Evolutionary conservation across 2,113 vertebrate genomes (phyloP), one percentile per base, ranked within the genome.

Genomic region (Xiphorhynchus elegans): DNA sequence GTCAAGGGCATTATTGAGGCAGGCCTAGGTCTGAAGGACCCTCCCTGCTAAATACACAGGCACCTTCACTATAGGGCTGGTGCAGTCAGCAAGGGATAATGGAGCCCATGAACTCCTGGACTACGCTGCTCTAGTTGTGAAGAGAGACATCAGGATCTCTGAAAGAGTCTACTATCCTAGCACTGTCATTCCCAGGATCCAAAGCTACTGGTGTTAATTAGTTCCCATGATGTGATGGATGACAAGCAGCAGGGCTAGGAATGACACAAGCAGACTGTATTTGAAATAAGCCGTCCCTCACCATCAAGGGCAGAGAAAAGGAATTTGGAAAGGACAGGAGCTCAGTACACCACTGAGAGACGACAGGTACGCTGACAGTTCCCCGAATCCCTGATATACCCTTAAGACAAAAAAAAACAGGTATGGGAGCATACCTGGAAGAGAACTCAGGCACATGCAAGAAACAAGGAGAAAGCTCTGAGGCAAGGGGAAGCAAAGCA

Each of bases 1-100:
- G 94, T 94, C 93, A 97, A 96, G 96, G 95, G 92, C 96, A 96
- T 90, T 92, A 60, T 8, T 40, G 35, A 95, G 90, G 78, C 59
- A 91, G 52, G 85, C 40, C 90, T 74, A 91, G 50, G 53, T 70
- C 66, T 68, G 35, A 49, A 73, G 87, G 0, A 0, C 37, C 62
- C n/a, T 90, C 81, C 53, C 44, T 56, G 40, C 67, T 76, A 64
- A 91, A 81, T 35, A 62, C 44, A 58, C 64, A 83, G 33, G 67
- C 80, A 78, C 28, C 33, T 40, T 82, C 42, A 15, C 39, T n/a
- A 76, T 13, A 50, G 31, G 17, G 47, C 16, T 82, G 67, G 52
- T 67, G 24, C 47, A 84, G 78, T 29, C 16, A 4, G 66, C 3
- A 13, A 87, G 76, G 69, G 37, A 68, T 77, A 87, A 46, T 1